These are phyloP conservation scores for Phoxinus phoxinus DNA, from an alignment of 2,113 vertebrate species.

Conservation along the genomic window DNA sequence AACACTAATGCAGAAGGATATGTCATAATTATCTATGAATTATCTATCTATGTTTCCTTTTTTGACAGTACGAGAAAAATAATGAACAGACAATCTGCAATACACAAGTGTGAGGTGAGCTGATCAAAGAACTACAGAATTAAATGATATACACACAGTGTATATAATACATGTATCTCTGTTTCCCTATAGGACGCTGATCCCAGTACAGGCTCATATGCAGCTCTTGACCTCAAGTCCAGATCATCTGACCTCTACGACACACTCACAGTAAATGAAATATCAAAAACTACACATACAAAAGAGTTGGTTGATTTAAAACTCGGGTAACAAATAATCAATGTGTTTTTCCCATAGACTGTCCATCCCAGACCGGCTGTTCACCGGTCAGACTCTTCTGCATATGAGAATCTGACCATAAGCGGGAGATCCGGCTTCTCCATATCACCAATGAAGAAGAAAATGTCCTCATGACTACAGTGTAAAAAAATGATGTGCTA, in stretches of 20 bases:
- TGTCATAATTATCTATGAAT: not conserved
- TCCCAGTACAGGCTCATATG: not conserved
- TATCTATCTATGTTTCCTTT: not conserved
- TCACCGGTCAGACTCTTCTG: not conserved
- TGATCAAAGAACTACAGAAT: not conserved
- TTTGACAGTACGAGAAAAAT: not conserved
- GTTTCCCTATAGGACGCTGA: not conserved
- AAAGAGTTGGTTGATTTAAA: not conserved
- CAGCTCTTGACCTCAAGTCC: not conserved
- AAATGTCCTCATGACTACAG: no score
- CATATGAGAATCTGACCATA: not conserved
- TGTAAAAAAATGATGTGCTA: no score
- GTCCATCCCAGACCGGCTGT: not conserved
- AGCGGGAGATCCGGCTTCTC: not conserved
- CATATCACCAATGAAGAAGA: no score
- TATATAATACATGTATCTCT: no score
- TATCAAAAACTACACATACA: not conserved
- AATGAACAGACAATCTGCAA: not conserved
- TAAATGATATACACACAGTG: no score
- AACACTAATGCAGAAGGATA: not conserved
- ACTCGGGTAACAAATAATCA: not conserved
- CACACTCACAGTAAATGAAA: no score
- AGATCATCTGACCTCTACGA: not conserved
- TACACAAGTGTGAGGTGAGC: not conserved
- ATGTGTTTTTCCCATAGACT: not conserved